phyloP scores from a whole-genome alignment of 1,140 invertebrate species.

The Heliconius himera region DNA sequence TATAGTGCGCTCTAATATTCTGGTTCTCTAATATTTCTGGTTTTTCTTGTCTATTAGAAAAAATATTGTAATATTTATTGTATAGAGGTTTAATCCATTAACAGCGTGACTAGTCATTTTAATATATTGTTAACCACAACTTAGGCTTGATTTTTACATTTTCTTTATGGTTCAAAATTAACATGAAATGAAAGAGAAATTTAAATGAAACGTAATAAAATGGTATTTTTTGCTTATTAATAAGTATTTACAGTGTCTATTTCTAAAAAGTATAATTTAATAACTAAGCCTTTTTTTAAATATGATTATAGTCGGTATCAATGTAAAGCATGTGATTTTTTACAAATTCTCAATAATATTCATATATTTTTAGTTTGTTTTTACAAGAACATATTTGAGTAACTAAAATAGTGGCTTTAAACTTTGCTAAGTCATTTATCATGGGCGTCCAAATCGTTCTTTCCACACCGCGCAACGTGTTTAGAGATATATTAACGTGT shows the following conservation, averaged over 20 bases:
- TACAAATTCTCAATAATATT: background rate
- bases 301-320: too few species aligned
- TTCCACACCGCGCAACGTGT: slow-evolving; percentile 22
- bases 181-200: background rate
- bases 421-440: slow-evolving; percentile 25
- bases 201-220: background rate
- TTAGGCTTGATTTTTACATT: background rate
- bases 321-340: background rate
- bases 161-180: background rate
- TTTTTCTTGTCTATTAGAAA: slow-evolving; percentile 16
- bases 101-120: background rate
- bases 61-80: background rate
- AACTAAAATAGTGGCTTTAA: background rate
- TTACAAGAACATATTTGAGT: background rate
- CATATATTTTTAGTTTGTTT: background rate
- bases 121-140: background rate
- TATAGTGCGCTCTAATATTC: background rate
- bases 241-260: too few species aligned
- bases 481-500: slow-evolving; percentile 44
- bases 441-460: slow-evolving; percentile 26
- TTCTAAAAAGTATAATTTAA: too few species aligned
- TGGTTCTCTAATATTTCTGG: slow-evolving; percentile 9
- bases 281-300: too few species aligned
- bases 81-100: background rate
- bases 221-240: too few species aligned